Evolutionary conservation across 2,797 vertebrate genomes (phyloP).

Genomic region (Sorex maritimensis): DNA sequence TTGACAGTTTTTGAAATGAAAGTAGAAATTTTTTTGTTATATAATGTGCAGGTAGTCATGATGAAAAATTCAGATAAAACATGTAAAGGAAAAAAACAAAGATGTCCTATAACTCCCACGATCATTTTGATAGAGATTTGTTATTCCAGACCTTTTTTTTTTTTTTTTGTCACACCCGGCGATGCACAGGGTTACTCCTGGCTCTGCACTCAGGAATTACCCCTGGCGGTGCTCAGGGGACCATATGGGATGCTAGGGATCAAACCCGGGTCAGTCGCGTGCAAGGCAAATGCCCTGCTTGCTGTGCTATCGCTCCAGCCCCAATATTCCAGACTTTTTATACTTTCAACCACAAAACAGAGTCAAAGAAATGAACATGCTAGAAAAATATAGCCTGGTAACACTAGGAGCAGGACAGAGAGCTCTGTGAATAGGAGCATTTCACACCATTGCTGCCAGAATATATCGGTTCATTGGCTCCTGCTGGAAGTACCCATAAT

Average conservation of each 20-base stretch:
- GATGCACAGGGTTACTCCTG: too few relatives aligned
- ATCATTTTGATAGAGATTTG: not conserved
- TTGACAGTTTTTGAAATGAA: conserved; percentile 28
- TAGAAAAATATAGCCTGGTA: not conserved
- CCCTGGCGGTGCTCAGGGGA: too few relatives aligned
- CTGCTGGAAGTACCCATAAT: not conserved
- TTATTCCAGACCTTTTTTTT: not conserved
- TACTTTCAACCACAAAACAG: conserved; percentile 37
- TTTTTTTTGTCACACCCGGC: too few relatives aligned
- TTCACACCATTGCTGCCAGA: not conserved
- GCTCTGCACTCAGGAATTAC: too few relatives aligned
- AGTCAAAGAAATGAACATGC: not conserved
- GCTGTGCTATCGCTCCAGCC: too few relatives aligned
- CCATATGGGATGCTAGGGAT: too few relatives aligned
- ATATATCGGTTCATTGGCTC: not conserved
- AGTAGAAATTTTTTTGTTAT: conserved; percentile 6
- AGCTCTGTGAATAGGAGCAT: not conserved
- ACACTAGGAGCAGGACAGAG: not conserved
- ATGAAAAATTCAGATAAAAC: conserved; percentile 41
- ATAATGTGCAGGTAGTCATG: not conserved
- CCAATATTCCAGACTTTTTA: not conserved
- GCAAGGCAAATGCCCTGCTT: too few relatives aligned
- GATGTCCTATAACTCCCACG: not conserved
- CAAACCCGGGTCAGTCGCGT: too few relatives aligned
- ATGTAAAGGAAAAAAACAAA: conserved; percentile 23